Evolutionary conservation across 2,888 invertebrate genomes (phyloP), one percentile per base, ranked within the genome.

Genomic region (Apamea epomidion): DNA sequence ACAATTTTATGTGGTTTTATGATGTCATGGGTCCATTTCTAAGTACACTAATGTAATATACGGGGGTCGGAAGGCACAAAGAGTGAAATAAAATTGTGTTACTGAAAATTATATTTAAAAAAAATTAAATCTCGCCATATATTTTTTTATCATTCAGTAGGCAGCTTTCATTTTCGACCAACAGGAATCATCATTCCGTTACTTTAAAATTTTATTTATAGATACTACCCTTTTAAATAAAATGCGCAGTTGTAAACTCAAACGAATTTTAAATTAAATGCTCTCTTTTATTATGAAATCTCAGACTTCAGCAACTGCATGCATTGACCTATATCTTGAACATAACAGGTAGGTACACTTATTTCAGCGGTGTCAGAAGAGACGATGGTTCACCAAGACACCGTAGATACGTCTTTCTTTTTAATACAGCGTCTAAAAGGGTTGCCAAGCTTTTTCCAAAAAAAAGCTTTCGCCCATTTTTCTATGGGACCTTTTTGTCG

Each of bases 401-500:
- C 76, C 84, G 83, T 86, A 90, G 90, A 93, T 91, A 93, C 91
- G 92, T 93, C 92, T 92, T 91, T 92, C 92, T 92, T 91, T 92
- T 92, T 93, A 94, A 93, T 92, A 93, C 92, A 92, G 89, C 91
- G 88, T 87, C 91, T 92, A 91, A 93, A 94, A 93, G 92, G 93
- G 92, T 93, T 90, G 90, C 91, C 85, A 86, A 88, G 87, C 88
- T 90, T 90, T 48, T 81, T 90, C 90, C 81, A n/a, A 92, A 92
- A 92, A 92, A 93, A 90, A 88, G 90, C 91, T 89, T 90, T 91
- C 88, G 84, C 88, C 88, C 89, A 91, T 91, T 92, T 93, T 92
- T 91, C 87, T 89, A 80, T 84, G 85, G 88, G 90, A 89, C 90
- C 91, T 92, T 93, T 94, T 93, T 92, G 90, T 88, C 83, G 14